phyloP scores from a whole-genome alignment of 2,888 invertebrate species.

The Rhogogaster chlorosoma region DNA sequence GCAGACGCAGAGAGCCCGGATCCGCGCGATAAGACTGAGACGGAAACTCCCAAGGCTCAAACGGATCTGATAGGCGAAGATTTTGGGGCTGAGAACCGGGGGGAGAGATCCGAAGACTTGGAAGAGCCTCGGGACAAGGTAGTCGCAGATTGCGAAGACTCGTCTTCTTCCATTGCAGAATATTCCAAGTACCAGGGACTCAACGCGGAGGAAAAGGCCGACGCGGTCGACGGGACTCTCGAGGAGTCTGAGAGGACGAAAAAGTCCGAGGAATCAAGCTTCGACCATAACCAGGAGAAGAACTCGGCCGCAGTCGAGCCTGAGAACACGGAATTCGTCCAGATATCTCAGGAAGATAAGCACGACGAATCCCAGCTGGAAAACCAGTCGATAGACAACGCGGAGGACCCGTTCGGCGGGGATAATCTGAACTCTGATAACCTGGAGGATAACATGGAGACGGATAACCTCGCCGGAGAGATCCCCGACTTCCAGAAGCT shows the following conservation, averaged over 20 bases:
- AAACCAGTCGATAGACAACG: constrained; percentile 68
- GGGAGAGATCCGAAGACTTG: background rate
- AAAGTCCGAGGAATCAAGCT: background rate
- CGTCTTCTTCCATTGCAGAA: constrained; percentile 8
- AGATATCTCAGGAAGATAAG: constrained; percentile 71
- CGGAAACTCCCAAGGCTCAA: background rate
- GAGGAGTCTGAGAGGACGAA: background rate
- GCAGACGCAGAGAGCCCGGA: background rate
- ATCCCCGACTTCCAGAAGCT: constrained; percentile 80
- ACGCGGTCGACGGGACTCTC: background rate
- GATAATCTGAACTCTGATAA: constrained; percentile 69
- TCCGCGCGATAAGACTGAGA: background rate
- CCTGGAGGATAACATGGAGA: constrained; percentile 68
- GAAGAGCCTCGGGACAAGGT: background rate
- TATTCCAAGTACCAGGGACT: background rate
- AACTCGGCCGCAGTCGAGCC: constrained; percentile 62
- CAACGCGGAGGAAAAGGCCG: background rate
- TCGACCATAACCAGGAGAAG: constrained; percentile 55
- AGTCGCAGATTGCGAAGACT: constrained; percentile 3
- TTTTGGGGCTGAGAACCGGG: background rate
- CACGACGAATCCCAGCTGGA: constrained; percentile 72
- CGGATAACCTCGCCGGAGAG: constrained; percentile 68
- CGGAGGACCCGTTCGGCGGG: constrained; percentile 74
- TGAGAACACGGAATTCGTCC: constrained; percentile 75
- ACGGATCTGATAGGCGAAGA: background rate